Percentiles rank a stretch among this genome's conserved stretches.
Evolutionary conservation across 2,113 vertebrate genomes (phyloP).

Genomic region (Scytalopus superciliaris): DNA sequence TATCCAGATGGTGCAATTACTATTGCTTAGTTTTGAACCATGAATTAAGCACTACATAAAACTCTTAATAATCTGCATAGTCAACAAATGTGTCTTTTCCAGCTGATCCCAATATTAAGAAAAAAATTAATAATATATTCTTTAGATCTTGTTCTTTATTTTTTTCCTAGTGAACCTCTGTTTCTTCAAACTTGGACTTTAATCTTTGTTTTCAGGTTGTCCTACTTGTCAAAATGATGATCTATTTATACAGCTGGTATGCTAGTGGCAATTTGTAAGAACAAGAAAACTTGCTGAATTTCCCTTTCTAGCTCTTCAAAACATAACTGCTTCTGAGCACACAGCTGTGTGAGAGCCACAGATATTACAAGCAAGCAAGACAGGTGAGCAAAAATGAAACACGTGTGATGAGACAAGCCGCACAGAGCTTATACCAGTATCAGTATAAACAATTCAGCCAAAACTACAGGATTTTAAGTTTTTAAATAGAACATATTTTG

Average conservation of each 20-base stretch:
- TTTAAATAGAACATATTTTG: background rate
- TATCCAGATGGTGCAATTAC: conserved; percentile 16
- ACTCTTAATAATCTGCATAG: background rate
- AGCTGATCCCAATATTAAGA: background rate
- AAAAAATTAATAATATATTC: background rate
- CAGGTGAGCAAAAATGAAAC: background rate
- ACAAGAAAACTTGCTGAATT: background rate
- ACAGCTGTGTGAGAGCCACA: background rate
- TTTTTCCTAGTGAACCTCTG: background rate
- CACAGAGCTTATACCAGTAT: background rate
- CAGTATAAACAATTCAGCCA: background rate
- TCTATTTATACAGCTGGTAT: background rate
- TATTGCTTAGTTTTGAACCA: background rate
- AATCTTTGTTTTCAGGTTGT: background rate
- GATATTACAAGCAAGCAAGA: background rate
- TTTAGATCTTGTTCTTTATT: background rate
- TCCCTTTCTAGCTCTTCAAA: background rate
- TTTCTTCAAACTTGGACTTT: background rate
- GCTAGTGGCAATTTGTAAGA: background rate
- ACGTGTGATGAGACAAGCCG: background rate
- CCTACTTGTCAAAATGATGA: background rate
- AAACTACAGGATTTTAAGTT: background rate
- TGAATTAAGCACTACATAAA: background rate
- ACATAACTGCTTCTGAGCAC: background rate
- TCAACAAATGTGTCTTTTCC: background rate